Evolutionary conservation across 1,140 invertebrate genomes (phyloP), one percentile per base, ranked within the genome.

Genomic region (Cherax destructor): DNA sequence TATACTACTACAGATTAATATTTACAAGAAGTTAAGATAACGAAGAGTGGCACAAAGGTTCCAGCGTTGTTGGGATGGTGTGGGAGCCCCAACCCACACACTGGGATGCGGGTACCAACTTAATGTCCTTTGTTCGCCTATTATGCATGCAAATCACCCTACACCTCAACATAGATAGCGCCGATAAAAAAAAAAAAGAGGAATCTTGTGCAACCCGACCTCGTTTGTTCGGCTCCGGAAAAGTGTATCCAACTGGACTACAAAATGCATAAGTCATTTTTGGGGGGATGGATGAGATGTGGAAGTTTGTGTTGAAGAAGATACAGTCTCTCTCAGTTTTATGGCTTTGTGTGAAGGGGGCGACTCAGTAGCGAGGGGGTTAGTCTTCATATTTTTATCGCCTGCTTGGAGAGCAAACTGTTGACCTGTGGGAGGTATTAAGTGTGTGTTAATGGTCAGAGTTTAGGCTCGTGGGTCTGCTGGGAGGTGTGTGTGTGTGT

Each of bases 111-210:
- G 79, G 49, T 56, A 81, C 79, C 21, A 6, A 21, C 50, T 16
- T 81, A 81, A 81, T 56, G 50, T 13, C 50, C 41, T 81, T 81
- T 81, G 79, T 81, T 81, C 50, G 49, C 79, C 47, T 81, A 81
- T 81, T 81, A 81, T 81, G 50, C 24, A 56, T 81, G 79, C 50
- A 81, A 81, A 81, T 81, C 50, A 56, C 18, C 79, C 6, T 81
- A 59, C 79, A 30, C 50, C 50, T 81, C 79, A 5, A 47, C 79
- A 47, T 7, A 56, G 79, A 81, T 81, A 81, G 49, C 79, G 30
- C 41, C 50, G 78, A 79, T 81, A 81, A n/a, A 16, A 9, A 56
- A 7, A 56, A 21, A 11, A n/a, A n/a, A 24, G 18, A 16, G 56
- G 50, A 52, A 81, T 56, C 50, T 56, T 30, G 9, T 56, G 56